Conservation (phyloP, 2,113 vertebrate species). For the Pachypanchax playfairii region DNA sequence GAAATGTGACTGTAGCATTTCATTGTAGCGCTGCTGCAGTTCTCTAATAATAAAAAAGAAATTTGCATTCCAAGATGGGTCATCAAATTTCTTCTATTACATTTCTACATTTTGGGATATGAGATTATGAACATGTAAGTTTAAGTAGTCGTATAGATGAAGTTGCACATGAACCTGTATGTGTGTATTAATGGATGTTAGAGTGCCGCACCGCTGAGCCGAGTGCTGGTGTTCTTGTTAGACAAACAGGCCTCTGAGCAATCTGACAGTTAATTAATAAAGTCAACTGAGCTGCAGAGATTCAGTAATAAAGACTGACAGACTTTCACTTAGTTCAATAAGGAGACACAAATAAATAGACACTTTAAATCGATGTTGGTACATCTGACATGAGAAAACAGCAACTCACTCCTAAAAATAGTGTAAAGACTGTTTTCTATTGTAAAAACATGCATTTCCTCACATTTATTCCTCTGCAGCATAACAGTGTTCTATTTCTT, state of each 20-base stretch:
- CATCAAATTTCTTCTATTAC: too few relatives aligned
- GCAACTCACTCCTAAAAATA: too few relatives aligned
- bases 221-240: conserved; percentile 13
- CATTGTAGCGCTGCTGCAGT: not conserved
- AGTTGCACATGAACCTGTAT: not conserved
- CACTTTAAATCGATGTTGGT: not conserved
- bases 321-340: not conserved
- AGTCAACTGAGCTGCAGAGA: conserved; percentile 9
- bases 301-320: not conserved
- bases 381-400: not conserved
- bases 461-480: too few relatives aligned
- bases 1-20: not conserved
- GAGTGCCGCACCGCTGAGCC: conserved; percentile 8
- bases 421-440: too few relatives aligned
- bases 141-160: too few relatives aligned
- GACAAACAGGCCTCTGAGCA: conserved; percentile 4
- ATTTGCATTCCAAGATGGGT: not conserved
- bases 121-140: too few relatives aligned
- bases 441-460: too few relatives aligned
- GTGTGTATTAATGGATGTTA: not conserved
- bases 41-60: not conserved
- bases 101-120: too few relatives aligned
- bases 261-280: conserved; percentile 16
- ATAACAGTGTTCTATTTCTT: not conserved
- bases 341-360: not conserved